Evolutionary conservation across 2,888 invertebrate species (phyloP), one percentile per base, ranked within the genome.

Genomic region (Callinectes sapidus): DNA sequence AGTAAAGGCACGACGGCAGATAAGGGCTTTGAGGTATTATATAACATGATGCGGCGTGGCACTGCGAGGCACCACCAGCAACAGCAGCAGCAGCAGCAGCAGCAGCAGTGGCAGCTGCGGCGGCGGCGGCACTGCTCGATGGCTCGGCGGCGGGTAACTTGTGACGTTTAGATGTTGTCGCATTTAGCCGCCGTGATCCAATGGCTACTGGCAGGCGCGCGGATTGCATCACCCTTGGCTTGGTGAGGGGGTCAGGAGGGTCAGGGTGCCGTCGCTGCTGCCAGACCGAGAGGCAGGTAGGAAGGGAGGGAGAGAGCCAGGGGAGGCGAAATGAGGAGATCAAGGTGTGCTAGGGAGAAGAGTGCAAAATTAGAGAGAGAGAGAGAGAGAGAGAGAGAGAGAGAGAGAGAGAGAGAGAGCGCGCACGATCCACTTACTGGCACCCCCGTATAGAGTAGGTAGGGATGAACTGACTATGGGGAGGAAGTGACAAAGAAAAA

Each of bases 191-290:
- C 18, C 81, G 32, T 81, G 81, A 81, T 81, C 35, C 35, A 81
- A 32, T 81, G 35, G 81, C 81, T 35, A 81, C 81, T 81, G 81
- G 81, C 81, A 81, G 81, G 81, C 81, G 81, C 81, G 14, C 81
- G 35, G 81, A 32, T 81, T 81, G 81, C 81, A 81, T 81, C 81
- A 81, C 81, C 81, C 81, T 81, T 81, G 81, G 81, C 81, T 32
- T 81, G 81, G 81, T 35, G 81, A 81, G 35, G 81, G 81, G 81
- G 81, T 81, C 81, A 81, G 81, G 81, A 81, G 81, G 81, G 81
- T 81, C 81, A 81, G 35, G 81, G 35, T 35, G 81, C 35, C 81
- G 35, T 18, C 18, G 81, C 35, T 81, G 81, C 35, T 81, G 81
- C 81, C 81, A 81, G 81, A 81, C 35, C 81, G 35, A 35, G 35